A percentile compares a stretch with the other conserved stretches of the same genome.
Evolutionary conservation across 2,888 invertebrate species (phyloP).

Genomic region (Hemaris fuciformis): DNA sequence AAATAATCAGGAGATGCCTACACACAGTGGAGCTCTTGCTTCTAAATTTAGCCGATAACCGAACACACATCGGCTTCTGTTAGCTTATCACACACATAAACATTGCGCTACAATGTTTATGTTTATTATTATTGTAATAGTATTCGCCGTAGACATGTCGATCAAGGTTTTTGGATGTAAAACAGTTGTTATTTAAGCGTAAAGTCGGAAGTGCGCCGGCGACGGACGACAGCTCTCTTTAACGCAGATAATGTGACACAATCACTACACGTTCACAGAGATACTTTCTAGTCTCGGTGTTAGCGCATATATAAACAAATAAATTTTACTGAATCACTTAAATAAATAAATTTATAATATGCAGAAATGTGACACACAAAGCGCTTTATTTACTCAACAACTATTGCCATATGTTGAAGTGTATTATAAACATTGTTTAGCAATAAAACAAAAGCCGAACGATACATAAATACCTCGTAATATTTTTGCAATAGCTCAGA

Average conservation of each 20-base stretch:
- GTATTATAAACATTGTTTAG: slow-evolving; percentile 1
- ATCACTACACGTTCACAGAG: slow-evolving; percentile 33
- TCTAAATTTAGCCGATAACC: slow-evolving; percentile 49
- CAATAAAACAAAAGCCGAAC: neutral
- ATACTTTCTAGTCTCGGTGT: slow-evolving; percentile 51
- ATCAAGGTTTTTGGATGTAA: slow-evolving; percentile 19
- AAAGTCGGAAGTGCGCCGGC: slow-evolving; percentile 12
- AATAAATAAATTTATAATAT: neutral
- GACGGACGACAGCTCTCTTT: slow-evolving; percentile 18
- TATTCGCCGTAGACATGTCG: neutral
- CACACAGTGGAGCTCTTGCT: slow-evolving; percentile 31
- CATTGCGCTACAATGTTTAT: slow-evolving; percentile 28
- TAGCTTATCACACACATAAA: slow-evolving; percentile 37
- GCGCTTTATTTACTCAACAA: neutral
- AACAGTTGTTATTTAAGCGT: slow-evolving; percentile 15
- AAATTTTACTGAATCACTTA: neutral
- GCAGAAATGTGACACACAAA: neutral
- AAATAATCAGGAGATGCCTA: slow-evolving; percentile 12
- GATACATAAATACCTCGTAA: neutral
- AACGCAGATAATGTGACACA: slow-evolving; percentile 26
- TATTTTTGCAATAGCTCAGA: neutral
- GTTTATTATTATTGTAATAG: slow-evolving; percentile 16
- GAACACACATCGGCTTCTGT: slow-evolving; percentile 30
- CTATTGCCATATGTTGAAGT: neutral
- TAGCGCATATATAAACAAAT: neutral